Conservation (phyloP, 30 jellyfish, hydroid and myxozoan genomes). For the Pelagia noctiluca region DNA sequence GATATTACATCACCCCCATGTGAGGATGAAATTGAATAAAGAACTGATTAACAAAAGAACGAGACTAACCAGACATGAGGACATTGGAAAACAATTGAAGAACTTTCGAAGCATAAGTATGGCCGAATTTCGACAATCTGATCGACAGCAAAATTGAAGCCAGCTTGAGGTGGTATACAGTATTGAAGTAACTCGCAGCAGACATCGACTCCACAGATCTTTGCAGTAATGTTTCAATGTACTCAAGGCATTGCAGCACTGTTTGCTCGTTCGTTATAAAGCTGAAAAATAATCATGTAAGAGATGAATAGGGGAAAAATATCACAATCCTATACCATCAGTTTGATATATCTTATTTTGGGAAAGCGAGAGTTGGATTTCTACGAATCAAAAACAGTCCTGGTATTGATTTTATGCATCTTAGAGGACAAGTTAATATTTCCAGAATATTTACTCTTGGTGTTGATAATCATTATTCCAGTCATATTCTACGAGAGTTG, state of each 20-base stretch:
- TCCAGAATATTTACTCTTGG: no score
- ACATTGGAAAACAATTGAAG: constrained; percentile 51
- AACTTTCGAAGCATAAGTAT: constrained; percentile 47
- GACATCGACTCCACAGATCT: constrained; percentile 38
- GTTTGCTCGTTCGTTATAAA: constrained; percentile 56
- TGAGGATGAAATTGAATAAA: no score
- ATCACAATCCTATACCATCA: neutral
- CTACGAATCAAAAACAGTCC: no score
- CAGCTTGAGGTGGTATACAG: constrained; percentile 45
- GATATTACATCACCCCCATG: no score
- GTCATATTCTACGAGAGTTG: no score
- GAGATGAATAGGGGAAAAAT: neutral
- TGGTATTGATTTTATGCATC: no score
- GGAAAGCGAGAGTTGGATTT: no score
- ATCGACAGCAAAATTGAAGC: constrained; percentile 63
- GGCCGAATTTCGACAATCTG: constrained; percentile 52
- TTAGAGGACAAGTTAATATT: no score
- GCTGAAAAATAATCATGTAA: constrained; percentile 8
- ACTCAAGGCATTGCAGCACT: constrained; percentile 61
- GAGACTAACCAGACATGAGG: constrained; percentile 41
- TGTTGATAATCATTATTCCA: no score
- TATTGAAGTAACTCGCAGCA: constrained; percentile 50
- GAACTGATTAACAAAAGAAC: no score
- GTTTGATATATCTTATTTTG: no score
- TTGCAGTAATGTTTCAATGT: constrained; percentile 47